phyloP scores from a whole-genome alignment of 1,140 invertebrate genomes.

The Micrasema minimum region DNA sequence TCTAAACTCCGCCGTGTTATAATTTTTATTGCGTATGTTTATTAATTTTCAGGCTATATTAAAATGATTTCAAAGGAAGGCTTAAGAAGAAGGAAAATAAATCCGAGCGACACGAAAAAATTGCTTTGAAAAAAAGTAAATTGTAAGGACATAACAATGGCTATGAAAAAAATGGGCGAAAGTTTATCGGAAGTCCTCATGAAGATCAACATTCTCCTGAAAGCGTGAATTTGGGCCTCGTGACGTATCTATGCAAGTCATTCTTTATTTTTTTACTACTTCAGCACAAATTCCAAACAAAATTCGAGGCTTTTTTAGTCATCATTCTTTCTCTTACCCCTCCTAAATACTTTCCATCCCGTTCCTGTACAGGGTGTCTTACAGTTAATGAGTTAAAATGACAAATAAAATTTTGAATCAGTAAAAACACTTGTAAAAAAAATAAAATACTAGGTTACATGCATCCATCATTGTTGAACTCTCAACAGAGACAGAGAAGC shows the following conservation, averaged over 20 bases:
- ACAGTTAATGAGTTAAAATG: no score
- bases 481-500: no score
- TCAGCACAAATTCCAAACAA: conserved; percentile 42
- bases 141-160: conserved; percentile 24
- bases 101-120: not conserved
- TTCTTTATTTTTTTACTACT: conserved; percentile 46
- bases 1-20: no score
- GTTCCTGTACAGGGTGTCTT: not conserved
- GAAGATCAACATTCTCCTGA: conserved; percentile 25
- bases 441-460: no score
- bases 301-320: conserved; percentile 18
- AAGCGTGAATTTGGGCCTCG: conserved; percentile 25
- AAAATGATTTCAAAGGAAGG: no score
- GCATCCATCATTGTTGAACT: no score
- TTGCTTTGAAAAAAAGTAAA: conserved; percentile 20
- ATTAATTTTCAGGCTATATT: no score
- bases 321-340: conserved; percentile 5
- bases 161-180: conserved; percentile 19
- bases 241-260: conserved; percentile 46
- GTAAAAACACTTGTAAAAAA: no score
- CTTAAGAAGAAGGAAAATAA: no score
- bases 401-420: no score
- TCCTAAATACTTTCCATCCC: not conserved
- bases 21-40: no score
- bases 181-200: conserved; percentile 26